A percentile compares a stretch with the other conserved stretches of the same genome.
Evolutionary conservation across 2,797 vertebrate species (phyloP).

Genomic region (Sylvilagus floridanus): DNA sequence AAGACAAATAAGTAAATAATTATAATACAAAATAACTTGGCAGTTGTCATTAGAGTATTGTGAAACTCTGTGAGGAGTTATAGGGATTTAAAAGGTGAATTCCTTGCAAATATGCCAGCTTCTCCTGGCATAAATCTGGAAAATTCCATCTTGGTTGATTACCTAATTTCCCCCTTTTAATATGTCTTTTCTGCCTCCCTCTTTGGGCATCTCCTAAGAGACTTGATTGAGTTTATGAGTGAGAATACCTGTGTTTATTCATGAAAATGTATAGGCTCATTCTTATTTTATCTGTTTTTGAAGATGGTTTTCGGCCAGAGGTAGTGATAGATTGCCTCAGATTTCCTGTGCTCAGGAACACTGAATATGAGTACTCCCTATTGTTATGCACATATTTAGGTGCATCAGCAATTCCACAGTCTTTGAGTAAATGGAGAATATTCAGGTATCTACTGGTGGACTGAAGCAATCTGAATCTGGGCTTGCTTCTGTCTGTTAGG

Average conservation of each 20-base stretch:
- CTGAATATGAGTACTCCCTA: not conserved
- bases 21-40: not conserved
- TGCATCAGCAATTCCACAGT: not conserved
- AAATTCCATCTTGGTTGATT: not conserved
- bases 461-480: not conserved
- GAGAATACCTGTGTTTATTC: constrained; percentile 7
- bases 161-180: not conserved
- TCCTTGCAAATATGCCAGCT: not conserved
- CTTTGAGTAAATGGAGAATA: not conserved
- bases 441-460: not conserved
- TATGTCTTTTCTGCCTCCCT: not conserved
- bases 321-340: not conserved
- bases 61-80: not conserved
- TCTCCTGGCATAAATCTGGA: not conserved
- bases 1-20: not conserved
- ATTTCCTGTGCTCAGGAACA: not conserved
- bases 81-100: not conserved
- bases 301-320: not conserved
- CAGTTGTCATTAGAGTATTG: not conserved
- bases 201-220: not conserved
- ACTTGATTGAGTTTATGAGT: not conserved
- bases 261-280: not conserved
- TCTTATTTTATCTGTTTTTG: constrained; percentile 31
- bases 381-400: not conserved
- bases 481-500: not conserved